These are phyloP conservation scores for Hydrolagus affinis DNA, from an alignment of 2,113 vertebrate species.

Conservation along the genomic window DNA sequence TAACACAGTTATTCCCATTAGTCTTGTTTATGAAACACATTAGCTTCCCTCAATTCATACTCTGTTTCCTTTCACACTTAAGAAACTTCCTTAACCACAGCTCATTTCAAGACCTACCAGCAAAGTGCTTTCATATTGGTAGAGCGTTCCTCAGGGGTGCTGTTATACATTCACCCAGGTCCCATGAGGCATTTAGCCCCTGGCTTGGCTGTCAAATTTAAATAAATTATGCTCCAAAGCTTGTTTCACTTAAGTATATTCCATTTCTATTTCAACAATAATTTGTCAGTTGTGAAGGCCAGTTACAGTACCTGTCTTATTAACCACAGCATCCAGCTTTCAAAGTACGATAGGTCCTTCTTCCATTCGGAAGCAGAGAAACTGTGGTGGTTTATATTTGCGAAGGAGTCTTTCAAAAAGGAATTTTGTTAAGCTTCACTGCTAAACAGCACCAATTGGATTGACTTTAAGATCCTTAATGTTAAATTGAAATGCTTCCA, in stretches of 20 bases:
- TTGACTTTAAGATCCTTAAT: too few species aligned
- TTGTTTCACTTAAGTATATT: not conserved
- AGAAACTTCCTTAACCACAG: not conserved
- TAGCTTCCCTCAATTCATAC: not conserved
- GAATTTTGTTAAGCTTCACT: too few species aligned
- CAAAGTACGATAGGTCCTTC: too few species aligned
- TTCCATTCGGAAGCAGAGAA: too few species aligned
- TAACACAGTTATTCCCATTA: not conserved
- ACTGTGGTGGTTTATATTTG: too few species aligned
- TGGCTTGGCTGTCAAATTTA: not conserved
- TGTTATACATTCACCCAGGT: not conserved
- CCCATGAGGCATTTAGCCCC: not conserved
- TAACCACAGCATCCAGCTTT: too few species aligned
- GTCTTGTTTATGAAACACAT: not conserved
- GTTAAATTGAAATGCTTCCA: too few species aligned
- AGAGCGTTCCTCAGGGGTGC: not conserved
- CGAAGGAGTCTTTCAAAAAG: too few species aligned
- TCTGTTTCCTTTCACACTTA: not conserved
- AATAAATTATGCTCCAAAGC: not conserved
- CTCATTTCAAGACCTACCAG: not conserved
- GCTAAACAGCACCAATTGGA: too few species aligned
- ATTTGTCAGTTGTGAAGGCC: not conserved
- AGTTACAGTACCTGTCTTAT: too few species aligned
- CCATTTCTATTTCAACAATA: not conserved
- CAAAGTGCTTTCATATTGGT: not conserved